Conservation (phyloP, 2,888 invertebrate species). For the Neoscelio sp. region DNA sequence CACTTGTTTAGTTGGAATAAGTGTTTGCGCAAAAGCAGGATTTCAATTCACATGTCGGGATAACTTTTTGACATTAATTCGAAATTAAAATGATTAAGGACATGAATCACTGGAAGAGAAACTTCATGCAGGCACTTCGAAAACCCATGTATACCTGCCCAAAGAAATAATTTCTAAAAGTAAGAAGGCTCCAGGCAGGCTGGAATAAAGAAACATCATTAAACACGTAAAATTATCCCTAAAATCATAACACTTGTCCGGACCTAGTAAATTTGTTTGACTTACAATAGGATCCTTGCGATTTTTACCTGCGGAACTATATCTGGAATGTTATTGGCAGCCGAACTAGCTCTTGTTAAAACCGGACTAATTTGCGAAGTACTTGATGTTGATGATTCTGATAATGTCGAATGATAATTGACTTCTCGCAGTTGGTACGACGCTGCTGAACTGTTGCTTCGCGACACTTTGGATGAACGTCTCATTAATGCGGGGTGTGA, state of each 20-base stretch:
- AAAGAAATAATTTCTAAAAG: constrained; percentile 79
- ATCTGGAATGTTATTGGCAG: constrained; percentile 79
- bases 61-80: no score
- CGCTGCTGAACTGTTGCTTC: constrained; percentile 81
- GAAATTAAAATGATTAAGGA: constrained; percentile 1
- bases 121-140: constrained; percentile 34
- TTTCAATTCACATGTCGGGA: no score
- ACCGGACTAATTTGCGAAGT: constrained; percentile 81
- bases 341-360: constrained; percentile 78
- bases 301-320: constrained; percentile 76
- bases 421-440: constrained; percentile 80
- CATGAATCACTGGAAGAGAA: neutral
- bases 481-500: constrained; percentile 79
- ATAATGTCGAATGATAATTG: constrained; percentile 77
- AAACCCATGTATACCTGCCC: constrained; percentile 75
- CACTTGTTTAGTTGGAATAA: no score
- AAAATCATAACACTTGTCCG: no score
- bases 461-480: constrained; percentile 78
- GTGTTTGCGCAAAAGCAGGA: no score
- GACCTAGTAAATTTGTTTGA: no score
- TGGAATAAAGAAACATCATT: constrained; percentile 71
- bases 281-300: no score
- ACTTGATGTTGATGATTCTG: constrained; percentile 72
- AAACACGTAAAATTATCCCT: no score
- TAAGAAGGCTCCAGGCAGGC: constrained; percentile 80